Conservation (phyloP, 2,888 invertebrate genomes). For the Agriopis aurantiaria region DNA sequence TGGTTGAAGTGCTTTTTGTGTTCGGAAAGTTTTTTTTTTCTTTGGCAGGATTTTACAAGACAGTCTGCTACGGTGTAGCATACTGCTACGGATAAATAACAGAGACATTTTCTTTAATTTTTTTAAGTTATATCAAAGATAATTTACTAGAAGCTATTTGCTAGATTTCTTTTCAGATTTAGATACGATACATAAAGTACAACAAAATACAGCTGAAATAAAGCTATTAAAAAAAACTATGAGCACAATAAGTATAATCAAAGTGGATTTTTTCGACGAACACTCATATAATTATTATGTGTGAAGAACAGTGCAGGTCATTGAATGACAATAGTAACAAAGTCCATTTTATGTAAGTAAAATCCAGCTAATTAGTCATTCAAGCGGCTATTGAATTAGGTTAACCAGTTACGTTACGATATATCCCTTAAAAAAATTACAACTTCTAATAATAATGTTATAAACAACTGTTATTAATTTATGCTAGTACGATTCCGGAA, state of each 20-base stretch:
- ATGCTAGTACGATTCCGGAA: background rate
- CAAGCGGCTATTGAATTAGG: background rate
- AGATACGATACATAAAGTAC: background rate
- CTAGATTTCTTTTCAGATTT: background rate
- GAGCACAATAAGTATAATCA: background rate
- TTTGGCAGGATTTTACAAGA: background rate
- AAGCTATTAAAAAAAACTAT: background rate
- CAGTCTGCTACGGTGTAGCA: background rate
- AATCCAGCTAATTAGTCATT: background rate
- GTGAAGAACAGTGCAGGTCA: slow-evolving; percentile 46
- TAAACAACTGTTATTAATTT: too few relatives aligned
- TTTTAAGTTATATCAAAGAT: too few relatives aligned
- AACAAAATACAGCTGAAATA: background rate
- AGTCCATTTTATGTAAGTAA: slow-evolving; percentile 7
- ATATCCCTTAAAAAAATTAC: background rate
- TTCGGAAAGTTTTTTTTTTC: background rate
- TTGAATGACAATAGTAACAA: slow-evolving; percentile 45
- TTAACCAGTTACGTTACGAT: background rate
- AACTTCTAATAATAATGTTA: too few relatives aligned
- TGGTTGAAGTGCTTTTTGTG: slow-evolving; percentile 13
- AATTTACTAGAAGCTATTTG: background rate
- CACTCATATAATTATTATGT: slow-evolving; percentile 29
- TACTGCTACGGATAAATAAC: background rate
- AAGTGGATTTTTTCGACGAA: background rate
- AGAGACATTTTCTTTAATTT: too few relatives aligned